These are phyloP conservation scores for Saccopteryx bilineata DNA, from an alignment of 2,113 vertebrate species.

Conservation along the genomic window DNA sequence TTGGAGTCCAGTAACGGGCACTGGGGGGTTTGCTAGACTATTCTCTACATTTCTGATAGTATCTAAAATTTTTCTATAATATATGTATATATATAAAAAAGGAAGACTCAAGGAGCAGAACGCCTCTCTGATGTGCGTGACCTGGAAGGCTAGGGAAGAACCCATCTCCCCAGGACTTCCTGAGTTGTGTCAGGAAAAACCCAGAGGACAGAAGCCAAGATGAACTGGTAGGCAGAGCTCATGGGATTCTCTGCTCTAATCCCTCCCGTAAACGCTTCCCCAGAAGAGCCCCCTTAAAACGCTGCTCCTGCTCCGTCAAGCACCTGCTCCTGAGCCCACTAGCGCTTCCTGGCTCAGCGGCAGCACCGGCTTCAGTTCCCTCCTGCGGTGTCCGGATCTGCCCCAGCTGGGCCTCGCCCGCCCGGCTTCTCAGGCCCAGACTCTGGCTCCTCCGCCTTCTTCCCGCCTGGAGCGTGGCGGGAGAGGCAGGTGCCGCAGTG, in stretches of 20 bases:
- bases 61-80: constrained; percentile 70
- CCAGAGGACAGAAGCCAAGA: neutral
- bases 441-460: neutral
- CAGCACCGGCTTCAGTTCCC: neutral
- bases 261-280: neutral
- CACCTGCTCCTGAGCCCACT: no score
- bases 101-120: neutral
- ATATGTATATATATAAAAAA: constrained; percentile 1
- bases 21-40: neutral
- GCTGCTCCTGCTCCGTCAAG: neutral
- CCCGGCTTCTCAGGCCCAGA: neutral
- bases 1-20: constrained; percentile 26
- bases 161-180: neutral
- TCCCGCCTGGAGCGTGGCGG: neutral
- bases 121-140: neutral
- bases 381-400: neutral
- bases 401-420: rapidly evolving
- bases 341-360: neutral
- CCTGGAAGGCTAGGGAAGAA: neutral
- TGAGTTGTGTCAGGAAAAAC: neutral
- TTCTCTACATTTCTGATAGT: constrained; percentile 64
- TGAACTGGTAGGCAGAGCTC: neutral
- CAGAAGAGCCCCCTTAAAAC: neutral
- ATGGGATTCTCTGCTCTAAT: neutral
- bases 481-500: neutral